Conservation (phyloP, 2,888 invertebrate genomes). For the Myopa tessellatipennis region DNA sequence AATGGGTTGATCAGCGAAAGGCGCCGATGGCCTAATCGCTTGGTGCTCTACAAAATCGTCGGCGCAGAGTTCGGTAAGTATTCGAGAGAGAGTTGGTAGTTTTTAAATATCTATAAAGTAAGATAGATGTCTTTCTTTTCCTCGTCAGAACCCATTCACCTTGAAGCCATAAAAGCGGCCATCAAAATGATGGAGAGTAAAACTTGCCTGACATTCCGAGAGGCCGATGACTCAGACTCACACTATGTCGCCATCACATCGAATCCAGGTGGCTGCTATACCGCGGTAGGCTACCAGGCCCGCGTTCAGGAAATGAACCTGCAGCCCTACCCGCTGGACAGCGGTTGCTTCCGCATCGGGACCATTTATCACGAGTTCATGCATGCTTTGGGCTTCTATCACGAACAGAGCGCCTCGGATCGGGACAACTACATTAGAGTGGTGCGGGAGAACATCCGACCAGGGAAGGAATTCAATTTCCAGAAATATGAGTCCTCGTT, state of each 20-base stretch:
- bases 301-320: conserved; percentile 60
- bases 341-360: conserved; percentile 63
- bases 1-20: conserved; percentile 73
- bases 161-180: conserved; percentile 73
- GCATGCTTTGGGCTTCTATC: conserved; percentile 83
- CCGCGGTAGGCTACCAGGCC: conserved; percentile 77
- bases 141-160: conserved; percentile 67
- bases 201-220: conserved; percentile 79
- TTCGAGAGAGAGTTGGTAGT: neutral
- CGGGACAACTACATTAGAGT: conserved; percentile 77
- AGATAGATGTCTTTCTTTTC: neutral
- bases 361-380: conserved; percentile 82
- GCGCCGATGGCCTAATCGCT: conserved; percentile 75
- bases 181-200: conserved; percentile 77
- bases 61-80: conserved; percentile 53
- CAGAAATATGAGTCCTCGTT: conserved; percentile 72
- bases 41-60: conserved; percentile 72
- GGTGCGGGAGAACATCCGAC: conserved; percentile 63
- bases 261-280: conserved; percentile 76
- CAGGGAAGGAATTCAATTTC: conserved; percentile 78
- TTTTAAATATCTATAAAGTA: too few species aligned
- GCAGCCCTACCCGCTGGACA: conserved; percentile 57
- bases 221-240: conserved; percentile 67
- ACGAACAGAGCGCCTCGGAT: conserved; percentile 82
- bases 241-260: conserved; percentile 57